phyloP scores from a whole-genome alignment of 2,113 vertebrate species.

The Aythya baeri region DNA sequence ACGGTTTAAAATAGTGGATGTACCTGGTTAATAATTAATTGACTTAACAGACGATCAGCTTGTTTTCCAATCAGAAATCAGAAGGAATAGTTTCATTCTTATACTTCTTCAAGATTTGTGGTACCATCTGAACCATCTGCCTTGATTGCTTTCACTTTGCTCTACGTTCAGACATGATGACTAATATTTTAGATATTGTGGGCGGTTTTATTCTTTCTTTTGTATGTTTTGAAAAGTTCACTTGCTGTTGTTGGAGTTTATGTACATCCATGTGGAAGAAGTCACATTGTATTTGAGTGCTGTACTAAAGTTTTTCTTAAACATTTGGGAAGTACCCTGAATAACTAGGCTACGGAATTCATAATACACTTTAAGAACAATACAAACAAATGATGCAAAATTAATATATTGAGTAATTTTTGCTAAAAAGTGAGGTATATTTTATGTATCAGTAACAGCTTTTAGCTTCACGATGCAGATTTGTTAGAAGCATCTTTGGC shows the following conservation, averaged over 20 bases:
- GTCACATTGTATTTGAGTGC: background rate
- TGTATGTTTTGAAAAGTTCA: slow-evolving; percentile 51
- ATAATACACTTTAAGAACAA: background rate
- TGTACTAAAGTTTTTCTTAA: background rate
- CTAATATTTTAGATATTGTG: background rate
- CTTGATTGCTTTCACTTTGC: slow-evolving; percentile 11
- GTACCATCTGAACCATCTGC: background rate
- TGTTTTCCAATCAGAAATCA: slow-evolving; percentile 17
- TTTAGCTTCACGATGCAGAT: background rate
- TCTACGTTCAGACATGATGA: background rate
- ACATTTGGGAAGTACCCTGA: background rate
- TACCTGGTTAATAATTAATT: slow-evolving; percentile 29
- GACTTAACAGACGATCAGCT: slow-evolving; percentile 3
- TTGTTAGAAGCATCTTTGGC: background rate
- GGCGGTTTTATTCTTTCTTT: background rate
- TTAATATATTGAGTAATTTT: background rate
- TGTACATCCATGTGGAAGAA: slow-evolving; percentile 15
- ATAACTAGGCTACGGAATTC: background rate
- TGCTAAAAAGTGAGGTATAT: background rate
- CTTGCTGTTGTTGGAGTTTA: background rate
- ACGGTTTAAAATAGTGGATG: background rate
- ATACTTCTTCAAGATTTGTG: background rate
- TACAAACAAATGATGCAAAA: background rate
- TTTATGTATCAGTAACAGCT: background rate
- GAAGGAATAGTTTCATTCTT: background rate